Conservation (phyloP, 2,888 invertebrate species). For the Parnassius smintheus region DNA sequence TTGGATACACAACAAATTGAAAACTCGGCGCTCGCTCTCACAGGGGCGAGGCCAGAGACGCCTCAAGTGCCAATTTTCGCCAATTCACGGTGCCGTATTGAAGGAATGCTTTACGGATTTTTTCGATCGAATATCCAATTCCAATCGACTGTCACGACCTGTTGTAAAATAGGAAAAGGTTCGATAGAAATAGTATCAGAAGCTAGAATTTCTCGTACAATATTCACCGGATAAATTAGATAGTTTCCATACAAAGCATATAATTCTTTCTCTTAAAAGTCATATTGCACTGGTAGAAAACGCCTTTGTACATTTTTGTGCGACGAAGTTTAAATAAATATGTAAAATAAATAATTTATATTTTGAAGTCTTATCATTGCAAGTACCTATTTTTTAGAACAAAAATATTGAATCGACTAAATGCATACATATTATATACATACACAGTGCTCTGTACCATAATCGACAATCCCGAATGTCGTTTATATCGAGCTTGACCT, state of each 20-base stretch:
- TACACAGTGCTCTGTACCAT: no score
- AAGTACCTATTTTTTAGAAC: no score
- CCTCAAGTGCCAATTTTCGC: slow-evolving; percentile 47
- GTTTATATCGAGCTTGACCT: no score
- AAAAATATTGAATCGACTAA: no score
- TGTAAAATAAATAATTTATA: no score
- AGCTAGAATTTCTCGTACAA: background rate
- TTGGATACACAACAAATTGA: slow-evolving; percentile 4
- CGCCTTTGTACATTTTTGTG: no score
- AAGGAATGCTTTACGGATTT: slow-evolving; percentile 37
- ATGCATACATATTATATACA: no score
- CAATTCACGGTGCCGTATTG: slow-evolving; percentile 45
- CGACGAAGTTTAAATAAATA: no score
- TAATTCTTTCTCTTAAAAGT: no score
- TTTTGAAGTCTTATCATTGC: no score
- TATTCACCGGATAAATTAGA: slow-evolving; percentile 1
- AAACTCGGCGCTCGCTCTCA: background rate
- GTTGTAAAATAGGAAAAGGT: slow-evolving; percentile 19
- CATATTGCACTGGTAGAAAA: no score
- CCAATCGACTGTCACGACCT: slow-evolving; percentile 21
- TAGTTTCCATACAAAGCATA: background rate
- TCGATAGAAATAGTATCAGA: slow-evolving; percentile 2
- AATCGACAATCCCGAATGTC: no score
- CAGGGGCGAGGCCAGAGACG: slow-evolving; percentile 16
- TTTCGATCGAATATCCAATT: slow-evolving; percentile 25